A percentile compares a stretch with the other conserved stretches of the same genome.
Evolutionary conservation across 1,140 invertebrate genomes (phyloP).

Genomic region (Heliconius melpomene): DNA sequence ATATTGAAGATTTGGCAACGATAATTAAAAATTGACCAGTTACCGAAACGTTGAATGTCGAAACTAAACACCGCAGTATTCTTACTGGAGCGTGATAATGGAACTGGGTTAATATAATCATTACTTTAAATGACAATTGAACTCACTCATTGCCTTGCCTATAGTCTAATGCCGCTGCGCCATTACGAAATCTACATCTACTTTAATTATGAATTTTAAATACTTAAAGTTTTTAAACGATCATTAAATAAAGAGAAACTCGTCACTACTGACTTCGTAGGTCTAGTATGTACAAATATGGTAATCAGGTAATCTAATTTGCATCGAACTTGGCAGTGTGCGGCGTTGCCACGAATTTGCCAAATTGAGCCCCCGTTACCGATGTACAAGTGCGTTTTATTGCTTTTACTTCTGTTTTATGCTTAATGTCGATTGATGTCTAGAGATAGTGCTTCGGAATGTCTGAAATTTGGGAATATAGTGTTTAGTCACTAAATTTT

Average conservation of each 20-base stretch:
- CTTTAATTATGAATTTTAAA: too few species aligned
- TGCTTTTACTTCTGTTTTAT: slow-evolving; percentile 3
- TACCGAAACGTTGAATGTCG: too few species aligned
- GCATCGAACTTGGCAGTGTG: slow-evolving; percentile 25
- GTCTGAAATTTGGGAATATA: not conserved
- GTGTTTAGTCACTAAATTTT: not conserved
- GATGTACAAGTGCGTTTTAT: slow-evolving; percentile 6
- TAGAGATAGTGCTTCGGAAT: not conserved
- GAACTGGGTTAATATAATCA: too few species aligned
- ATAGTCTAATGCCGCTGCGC: too few species aligned
- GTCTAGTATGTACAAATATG: slow-evolving; percentile 14
- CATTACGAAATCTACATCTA: too few species aligned
- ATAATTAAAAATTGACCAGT: not conserved
- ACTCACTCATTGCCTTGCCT: not conserved
- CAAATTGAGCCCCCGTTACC: slow-evolving; percentile 19
- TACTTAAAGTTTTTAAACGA: not conserved
- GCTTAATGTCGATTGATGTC: not conserved
- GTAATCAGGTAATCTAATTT: slow-evolving; percentile 28
- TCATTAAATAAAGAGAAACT: not conserved
- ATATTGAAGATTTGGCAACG: too few species aligned
- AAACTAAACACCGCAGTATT: too few species aligned
- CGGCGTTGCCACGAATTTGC: slow-evolving; percentile 25
- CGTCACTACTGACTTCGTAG: not conserved
- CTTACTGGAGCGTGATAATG: too few species aligned
- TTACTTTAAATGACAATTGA: not conserved